Percentiles rank a stretch among this genome's conserved stretches.
Conservation (phyloP, 2,888 invertebrate species). For the Diogma glabrata region DNA sequence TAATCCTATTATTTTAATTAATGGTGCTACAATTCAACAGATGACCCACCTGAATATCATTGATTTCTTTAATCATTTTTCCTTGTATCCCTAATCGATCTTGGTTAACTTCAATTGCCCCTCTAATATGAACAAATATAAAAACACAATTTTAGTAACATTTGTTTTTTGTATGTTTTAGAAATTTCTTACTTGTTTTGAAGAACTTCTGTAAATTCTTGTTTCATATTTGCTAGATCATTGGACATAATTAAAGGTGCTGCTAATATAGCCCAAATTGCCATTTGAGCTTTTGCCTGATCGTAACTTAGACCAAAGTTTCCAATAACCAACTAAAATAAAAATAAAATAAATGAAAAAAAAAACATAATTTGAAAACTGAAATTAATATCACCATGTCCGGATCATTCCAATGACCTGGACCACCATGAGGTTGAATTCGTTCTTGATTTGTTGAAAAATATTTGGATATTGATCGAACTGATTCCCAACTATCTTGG, state of each 20-base stretch:
- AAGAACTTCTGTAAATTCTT: slow-evolving; percentile 47
- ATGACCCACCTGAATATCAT: slow-evolving; percentile 37
- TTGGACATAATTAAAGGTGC: slow-evolving; percentile 61
- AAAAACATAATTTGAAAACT: too few species aligned
- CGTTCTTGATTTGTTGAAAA: slow-evolving; percentile 48
- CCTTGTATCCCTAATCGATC: slow-evolving; percentile 55
- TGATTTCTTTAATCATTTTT: slow-evolving; percentile 35
- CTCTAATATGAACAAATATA: too few species aligned
- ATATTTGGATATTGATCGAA: slow-evolving; percentile 45
- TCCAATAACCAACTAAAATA: slow-evolving; percentile 48
- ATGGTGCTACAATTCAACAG: too few species aligned
- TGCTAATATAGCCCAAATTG: slow-evolving; percentile 60
- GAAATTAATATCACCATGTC: too few species aligned
- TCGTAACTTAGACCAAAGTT: slow-evolving; percentile 52
- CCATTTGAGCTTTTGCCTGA: slow-evolving; percentile 61
- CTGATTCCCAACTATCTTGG: slow-evolving; percentile 46
- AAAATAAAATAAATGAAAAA: too few species aligned
- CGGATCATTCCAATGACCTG: slow-evolving; percentile 61
- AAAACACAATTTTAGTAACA: too few species aligned
- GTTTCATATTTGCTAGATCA: slow-evolving; percentile 49
- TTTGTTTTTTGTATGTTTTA: too few species aligned
- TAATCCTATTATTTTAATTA: too few species aligned
- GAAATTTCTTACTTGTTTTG: too few species aligned
- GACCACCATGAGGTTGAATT: slow-evolving; percentile 46
- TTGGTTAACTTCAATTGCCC: slow-evolving; percentile 53